Percentiles rank a stretch among this genome's conserved stretches.
These are phyloP conservation scores for Folsomia manolachei DNA, from an alignment of 2,888 invertebrate genomes.

Conservation along the genomic window DNA sequence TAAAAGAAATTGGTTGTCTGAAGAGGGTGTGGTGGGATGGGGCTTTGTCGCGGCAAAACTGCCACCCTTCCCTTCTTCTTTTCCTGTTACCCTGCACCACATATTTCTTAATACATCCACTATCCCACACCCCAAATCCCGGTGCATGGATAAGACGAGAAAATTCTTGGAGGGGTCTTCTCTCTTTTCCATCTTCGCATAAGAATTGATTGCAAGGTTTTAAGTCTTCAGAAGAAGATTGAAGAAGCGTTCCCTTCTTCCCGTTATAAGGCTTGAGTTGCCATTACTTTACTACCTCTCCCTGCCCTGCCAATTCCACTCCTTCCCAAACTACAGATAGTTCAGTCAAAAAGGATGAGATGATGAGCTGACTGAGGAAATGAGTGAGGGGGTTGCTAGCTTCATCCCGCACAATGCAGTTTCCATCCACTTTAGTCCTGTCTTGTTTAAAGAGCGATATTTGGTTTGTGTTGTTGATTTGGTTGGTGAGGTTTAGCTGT, in stretches of 20 bases:
- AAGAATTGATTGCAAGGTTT: conserved; percentile 15
- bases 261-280: neutral
- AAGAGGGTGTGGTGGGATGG: neutral
- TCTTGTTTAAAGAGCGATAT: conserved; percentile 20
- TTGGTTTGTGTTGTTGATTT: conserved; percentile 6
- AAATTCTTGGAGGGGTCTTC: neutral
- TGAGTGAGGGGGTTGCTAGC: neutral
- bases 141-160: neutral
- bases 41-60: neutral
- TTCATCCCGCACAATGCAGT: neutral
- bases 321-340: too few relatives aligned
- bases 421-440: neutral
- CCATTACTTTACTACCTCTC: neutral
- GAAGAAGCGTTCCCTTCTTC: too few relatives aligned
- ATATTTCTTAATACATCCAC: neutral
- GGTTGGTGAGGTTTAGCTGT: neutral
- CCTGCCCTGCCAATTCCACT: conserved; percentile 2
- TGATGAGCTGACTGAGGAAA: neutral
- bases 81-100: neutral
- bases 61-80: neutral
- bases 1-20: conserved; percentile 45
- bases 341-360: conserved; percentile 7
- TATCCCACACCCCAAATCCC: neutral
- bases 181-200: conserved; percentile 9
- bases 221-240: neutral